phyloP scores from a whole-genome alignment of 2,797 vertebrate species.

The Labroides dimidiatus region DNA sequence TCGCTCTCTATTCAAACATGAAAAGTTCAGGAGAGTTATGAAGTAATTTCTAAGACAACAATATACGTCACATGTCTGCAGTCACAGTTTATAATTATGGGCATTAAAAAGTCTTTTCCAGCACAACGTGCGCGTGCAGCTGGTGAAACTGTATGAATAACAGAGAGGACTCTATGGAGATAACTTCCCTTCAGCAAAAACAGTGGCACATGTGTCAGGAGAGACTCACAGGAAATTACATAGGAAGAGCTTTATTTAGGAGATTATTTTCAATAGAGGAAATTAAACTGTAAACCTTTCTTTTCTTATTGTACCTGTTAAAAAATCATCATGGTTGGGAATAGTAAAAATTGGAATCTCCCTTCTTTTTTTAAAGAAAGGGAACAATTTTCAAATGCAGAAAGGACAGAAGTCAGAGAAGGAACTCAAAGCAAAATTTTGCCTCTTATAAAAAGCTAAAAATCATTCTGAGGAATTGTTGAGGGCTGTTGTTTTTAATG shows the following conservation, averaged over 20 bases:
- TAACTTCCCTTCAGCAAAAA: neutral
- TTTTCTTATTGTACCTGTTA: too few relatives aligned
- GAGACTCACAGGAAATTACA: constrained; percentile 1
- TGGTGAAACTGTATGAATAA: neutral
- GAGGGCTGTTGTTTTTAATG: neutral
- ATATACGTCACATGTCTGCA: neutral
- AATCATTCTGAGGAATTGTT: neutral
- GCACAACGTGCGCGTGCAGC: neutral
- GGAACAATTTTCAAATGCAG: too few relatives aligned
- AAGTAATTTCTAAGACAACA: neutral
- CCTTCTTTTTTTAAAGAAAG: too few relatives aligned
- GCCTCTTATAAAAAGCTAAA: neutral
- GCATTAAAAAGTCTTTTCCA: neutral
- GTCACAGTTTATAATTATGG: neutral
- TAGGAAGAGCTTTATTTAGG: neutral
- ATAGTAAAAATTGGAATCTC: too few relatives aligned
- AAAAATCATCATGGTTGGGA: neutral
- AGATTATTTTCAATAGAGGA: neutral
- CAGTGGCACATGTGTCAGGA: neutral
- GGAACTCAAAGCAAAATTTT: too few relatives aligned
- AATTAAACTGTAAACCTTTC: neutral
- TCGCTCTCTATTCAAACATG: neutral
- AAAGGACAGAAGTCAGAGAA: too few relatives aligned
- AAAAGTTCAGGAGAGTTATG: neutral
- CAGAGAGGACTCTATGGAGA: neutral